phyloP scores from a whole-genome alignment of 2,113 vertebrate genomes.

The Oriolus oriolus region DNA sequence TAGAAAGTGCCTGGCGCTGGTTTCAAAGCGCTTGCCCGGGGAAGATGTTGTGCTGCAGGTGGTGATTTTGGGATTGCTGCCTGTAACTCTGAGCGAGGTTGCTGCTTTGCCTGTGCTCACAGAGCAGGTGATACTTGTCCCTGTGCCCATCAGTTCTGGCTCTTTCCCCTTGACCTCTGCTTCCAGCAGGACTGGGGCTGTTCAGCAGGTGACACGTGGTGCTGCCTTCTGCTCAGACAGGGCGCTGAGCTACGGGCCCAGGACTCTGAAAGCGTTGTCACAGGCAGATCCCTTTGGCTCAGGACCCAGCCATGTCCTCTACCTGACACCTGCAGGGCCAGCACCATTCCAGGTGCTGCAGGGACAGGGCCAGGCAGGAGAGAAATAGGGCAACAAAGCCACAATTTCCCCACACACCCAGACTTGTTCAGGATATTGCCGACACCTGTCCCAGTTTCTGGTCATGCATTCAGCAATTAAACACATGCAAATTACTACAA shows the following conservation, averaged over 20 bases:
- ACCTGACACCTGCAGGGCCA: not conserved
- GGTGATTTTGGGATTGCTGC: not conserved
- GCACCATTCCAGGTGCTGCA: not conserved
- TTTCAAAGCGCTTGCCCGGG: not conserved
- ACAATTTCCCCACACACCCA: not conserved
- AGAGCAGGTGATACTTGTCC: not conserved
- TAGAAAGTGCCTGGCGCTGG: not conserved
- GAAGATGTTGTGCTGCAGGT: not conserved
- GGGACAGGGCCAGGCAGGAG: not conserved
- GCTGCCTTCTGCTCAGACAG: not conserved
- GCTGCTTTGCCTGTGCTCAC: not conserved
- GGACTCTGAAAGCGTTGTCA: not conserved
- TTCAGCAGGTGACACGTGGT: not conserved
- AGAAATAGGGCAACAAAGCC: conserved; percentile 16
- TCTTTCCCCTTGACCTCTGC: not conserved
- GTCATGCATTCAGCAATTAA: conserved; percentile 45
- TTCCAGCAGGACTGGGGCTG: not conserved
- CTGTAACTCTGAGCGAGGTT: not conserved
- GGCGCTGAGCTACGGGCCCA: not conserved
- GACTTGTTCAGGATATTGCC: not conserved
- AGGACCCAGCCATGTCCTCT: not conserved
- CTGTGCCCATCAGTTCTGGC: not conserved
- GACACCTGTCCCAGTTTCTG: conserved; percentile 43
- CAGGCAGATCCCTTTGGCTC: not conserved
- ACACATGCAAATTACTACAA: conserved; percentile 40